phyloP scores from a whole-genome alignment of 64 coral and sea anemone genomes.

The Actinia tenebrosa region DNA sequence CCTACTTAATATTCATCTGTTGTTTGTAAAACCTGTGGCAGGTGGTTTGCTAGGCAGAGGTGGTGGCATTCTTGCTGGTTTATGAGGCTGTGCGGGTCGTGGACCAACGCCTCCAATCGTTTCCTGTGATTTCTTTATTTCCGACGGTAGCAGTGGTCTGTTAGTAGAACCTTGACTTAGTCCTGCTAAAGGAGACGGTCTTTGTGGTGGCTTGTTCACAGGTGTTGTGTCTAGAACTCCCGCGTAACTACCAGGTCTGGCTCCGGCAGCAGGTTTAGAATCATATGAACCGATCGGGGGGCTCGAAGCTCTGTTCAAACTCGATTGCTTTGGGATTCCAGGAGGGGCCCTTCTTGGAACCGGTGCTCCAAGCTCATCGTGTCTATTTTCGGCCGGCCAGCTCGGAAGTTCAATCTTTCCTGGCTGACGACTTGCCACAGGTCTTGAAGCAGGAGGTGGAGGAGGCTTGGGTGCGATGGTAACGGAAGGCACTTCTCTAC shows the following conservation, averaged over 20 bases:
- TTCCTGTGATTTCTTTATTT: background rate
- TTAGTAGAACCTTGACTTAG: background rate
- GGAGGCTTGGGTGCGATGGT: slow-evolving; percentile 38
- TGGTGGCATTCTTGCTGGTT: slow-evolving; percentile 23
- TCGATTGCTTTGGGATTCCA: background rate
- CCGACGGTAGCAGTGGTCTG: slow-evolving; percentile 15
- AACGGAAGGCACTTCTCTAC: slow-evolving; percentile 22
- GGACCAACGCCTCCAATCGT: background rate
- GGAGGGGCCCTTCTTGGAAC: slow-evolving; percentile 18
- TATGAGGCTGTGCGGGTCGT: background rate
- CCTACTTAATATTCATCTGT: background rate
- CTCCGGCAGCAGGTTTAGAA: slow-evolving; percentile 19
- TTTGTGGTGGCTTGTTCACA: background rate
- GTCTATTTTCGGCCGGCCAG: slow-evolving; percentile 36
- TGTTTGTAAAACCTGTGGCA: background rate
- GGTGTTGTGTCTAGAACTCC: slow-evolving; percentile 46
- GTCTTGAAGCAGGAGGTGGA: slow-evolving; percentile 4
- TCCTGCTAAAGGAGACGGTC: background rate
- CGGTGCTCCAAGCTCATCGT: background rate
- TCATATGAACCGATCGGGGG: slow-evolving; percentile 42
- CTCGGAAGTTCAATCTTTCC: slow-evolving; percentile 19
- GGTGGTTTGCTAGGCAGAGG: slow-evolving; percentile 33
- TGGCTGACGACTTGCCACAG: background rate
- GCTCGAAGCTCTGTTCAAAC: slow-evolving; percentile 52
- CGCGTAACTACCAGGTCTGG: slow-evolving; percentile 67